Conservation (phyloP, 2,888 invertebrate species). For the Tetragonisca angustula region DNA sequence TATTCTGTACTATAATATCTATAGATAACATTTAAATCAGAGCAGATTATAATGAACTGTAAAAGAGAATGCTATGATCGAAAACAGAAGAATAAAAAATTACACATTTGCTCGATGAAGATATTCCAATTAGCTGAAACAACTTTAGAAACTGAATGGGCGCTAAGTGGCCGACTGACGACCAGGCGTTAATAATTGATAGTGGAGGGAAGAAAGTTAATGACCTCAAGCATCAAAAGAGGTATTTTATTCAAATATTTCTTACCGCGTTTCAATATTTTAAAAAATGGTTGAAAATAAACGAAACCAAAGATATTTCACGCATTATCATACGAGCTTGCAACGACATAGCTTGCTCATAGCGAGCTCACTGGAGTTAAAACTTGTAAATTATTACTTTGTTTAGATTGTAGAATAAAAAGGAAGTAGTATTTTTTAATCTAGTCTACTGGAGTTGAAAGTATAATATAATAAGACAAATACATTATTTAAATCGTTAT, state of each 20-base stretch:
- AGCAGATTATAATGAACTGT: too few species aligned
- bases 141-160: background rate
- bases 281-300: rapidly evolving
- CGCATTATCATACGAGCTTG: background rate
- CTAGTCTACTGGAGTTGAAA: background rate
- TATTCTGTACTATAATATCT: background rate
- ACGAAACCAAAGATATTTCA: background rate
- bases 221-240: background rate
- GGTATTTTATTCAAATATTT: background rate
- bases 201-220: background rate
- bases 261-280: background rate
- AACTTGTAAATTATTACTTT: rapidly evolving
- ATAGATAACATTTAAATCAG: too few species aligned
- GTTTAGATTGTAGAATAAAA: background rate
- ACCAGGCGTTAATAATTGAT: background rate
- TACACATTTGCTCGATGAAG: background rate
- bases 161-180: background rate
- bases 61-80: background rate
- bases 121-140: too few species aligned
- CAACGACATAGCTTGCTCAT: background rate
- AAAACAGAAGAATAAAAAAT: background rate
- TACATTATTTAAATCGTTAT: background rate
- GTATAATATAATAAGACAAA: background rate
- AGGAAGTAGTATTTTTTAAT: background rate
- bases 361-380: background rate